These are phyloP conservation scores for Clarias gariepinus DNA, from an alignment of 2,113 vertebrate species.

Conservation along the genomic window DNA sequence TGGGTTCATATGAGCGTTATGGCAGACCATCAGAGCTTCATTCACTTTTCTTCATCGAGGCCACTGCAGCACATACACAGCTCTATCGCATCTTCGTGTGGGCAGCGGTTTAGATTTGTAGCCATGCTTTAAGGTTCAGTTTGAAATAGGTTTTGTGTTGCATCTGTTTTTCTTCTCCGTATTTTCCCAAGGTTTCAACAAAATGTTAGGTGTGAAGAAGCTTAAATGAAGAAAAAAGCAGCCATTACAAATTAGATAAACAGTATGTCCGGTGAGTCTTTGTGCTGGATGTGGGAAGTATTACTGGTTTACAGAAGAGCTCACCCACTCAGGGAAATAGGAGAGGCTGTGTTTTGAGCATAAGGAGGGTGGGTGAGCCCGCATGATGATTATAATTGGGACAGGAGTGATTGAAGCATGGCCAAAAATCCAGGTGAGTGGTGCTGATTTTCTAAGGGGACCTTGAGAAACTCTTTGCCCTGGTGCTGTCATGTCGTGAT, in stretches of 20 bases:
- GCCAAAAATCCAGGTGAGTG: constrained; percentile 41
- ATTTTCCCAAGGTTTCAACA: not conserved
- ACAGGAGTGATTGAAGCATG: constrained; percentile 55
- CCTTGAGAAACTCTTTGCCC: constrained; percentile 16
- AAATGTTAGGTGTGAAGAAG: not conserved
- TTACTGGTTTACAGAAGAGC: constrained; percentile 18
- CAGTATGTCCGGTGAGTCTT: constrained; percentile 24
- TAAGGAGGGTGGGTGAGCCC: constrained; percentile 44
- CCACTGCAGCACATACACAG: constrained; percentile 6
- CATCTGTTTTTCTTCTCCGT: not conserved
- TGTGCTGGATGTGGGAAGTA: constrained; percentile 23
- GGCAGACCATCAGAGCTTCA: constrained; percentile 58
- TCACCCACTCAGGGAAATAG: constrained; percentile 38
- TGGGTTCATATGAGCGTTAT: constrained; percentile 45
- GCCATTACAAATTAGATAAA: constrained; percentile 8
- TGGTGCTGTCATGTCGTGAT: constrained; percentile 41
- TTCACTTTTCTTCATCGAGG: constrained; percentile 51
- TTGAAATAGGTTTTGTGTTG: not conserved
- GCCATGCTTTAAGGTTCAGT: not conserved
- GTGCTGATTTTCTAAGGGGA: constrained; percentile 35
- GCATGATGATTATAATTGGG: constrained; percentile 63
- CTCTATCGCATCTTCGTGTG: not conserved
- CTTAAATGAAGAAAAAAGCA: not conserved
- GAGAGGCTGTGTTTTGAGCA: constrained; percentile 22
- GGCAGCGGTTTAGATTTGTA: not conserved